Base-by-base conservation (phyloP, 2,797 vertebrate species). In the Chelidonichthys spinosus region DNA sequence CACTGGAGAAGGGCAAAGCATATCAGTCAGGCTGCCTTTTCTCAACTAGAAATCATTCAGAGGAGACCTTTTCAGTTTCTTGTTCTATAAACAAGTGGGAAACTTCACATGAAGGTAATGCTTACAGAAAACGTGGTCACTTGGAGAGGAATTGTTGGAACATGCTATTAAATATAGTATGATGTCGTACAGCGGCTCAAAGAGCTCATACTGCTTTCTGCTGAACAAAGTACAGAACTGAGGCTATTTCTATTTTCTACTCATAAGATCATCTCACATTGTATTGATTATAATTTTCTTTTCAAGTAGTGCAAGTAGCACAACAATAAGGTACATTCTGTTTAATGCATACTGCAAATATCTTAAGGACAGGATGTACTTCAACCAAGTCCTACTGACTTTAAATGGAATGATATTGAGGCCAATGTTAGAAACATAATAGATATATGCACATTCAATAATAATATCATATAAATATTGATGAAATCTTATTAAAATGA, bases 1-100 rank as follows among this genome's bases (percentile, higher is more conserved):
- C 52, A 93, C 98, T 99, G 77, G 61, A 74, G 63, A 52, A 60
- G 49, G 55, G 36, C 52, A 81, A 35, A 69, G 53, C 1, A 55
- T 39, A 52, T 67, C 25, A 58, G 61, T 72, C 46, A 81, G 4
- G 3, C 32, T 1, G n/a, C 17, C 2, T 67, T 54, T 32, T 46
- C 66, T 47, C 66, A 14, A 25, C 10, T 6, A 52, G 5, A 76
- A 61, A 32, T 46, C 63, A 25, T 17, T 49, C 40, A 35, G 52
- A 44, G 56, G 18, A 44, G 33, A 78, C 32, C 8, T 52, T 76
- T 55, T 67, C 5, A 11, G 32, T 50, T 63, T 25, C 10, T 61
- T 43, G 3, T 13, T 47, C 8, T 4, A 15, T 17, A 50, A 74
- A 73, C 7, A 46, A 73, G 33, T 53, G n/a, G 15, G 59, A 68